Evolutionary conservation across 92 coral and sea anemone species (phyloP).

Genomic region (Galaxea fascicularis): DNA sequence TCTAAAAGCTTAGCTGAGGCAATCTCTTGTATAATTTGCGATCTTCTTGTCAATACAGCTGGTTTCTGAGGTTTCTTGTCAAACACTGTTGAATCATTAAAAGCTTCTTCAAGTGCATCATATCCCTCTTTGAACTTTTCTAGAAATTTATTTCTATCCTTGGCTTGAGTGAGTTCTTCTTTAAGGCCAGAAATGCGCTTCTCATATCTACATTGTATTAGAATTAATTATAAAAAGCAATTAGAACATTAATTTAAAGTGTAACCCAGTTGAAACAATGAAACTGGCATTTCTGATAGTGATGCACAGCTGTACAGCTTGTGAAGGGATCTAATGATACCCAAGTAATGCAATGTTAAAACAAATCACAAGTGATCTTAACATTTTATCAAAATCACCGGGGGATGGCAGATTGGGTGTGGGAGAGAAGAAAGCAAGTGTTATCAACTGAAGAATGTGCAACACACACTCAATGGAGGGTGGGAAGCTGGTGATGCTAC

Average conservation of each 20-base stretch:
- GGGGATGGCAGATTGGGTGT: neutral
- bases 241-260: no score
- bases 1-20: conserved; percentile 87
- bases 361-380: no score
- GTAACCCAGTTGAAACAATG: no score
- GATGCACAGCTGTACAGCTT: no score
- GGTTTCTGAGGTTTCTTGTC: conserved; percentile 77
- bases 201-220: conserved; percentile 30
- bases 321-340: no score
- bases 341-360: no score
- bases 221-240: no score
- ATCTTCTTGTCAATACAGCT: conserved; percentile 68
- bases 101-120: conserved; percentile 89
- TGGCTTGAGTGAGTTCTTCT: conserved; percentile 76
- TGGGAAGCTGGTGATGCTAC: neutral
- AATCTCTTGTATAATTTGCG: conserved; percentile 84
- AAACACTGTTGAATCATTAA: conserved; percentile 74
- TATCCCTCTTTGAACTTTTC: conserved; percentile 87
- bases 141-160: conserved; percentile 67
- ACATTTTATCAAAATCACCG: no score
- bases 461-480: no score
- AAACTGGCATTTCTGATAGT: no score
- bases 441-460: no score
- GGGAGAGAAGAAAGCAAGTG: no score
- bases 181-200: conserved; percentile 74